A percentile compares a stretch with the other conserved stretches of the same genome.
phyloP scores from a whole-genome alignment of 2,888 invertebrate genomes.

The Eledona agricola region DNA sequence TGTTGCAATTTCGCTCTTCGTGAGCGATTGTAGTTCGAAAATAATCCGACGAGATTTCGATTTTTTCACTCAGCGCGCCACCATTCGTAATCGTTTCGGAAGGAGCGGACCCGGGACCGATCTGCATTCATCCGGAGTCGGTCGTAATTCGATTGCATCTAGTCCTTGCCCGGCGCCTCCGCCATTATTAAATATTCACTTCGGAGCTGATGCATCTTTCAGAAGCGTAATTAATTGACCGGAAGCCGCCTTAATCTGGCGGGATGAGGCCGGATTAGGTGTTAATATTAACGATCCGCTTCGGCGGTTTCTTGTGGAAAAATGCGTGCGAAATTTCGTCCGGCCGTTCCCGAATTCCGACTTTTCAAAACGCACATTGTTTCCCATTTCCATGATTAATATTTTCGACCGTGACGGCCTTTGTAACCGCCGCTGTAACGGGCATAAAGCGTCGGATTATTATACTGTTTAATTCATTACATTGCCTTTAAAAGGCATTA shows the following conservation, averaged over 20 bases:
- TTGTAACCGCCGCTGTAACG: constrained; percentile 48
- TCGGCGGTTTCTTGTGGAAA: constrained; percentile 7
- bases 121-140: constrained; percentile 46
- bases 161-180: constrained; percentile 25
- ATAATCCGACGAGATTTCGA: constrained; percentile 21
- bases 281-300: constrained; percentile 32
- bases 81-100: constrained; percentile 48
- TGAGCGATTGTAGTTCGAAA: constrained; percentile 23
- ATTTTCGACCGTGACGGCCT: constrained; percentile 52
- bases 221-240: constrained; percentile 34
- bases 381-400: constrained; percentile 52
- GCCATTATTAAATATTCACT: constrained; percentile 30
- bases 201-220: constrained; percentile 26
- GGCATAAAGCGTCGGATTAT: constrained; percentile 51
- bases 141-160: constrained; percentile 49
- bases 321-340: constrained; percentile 16
- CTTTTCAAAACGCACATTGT: constrained; percentile 47
- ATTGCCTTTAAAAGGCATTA: constrained; percentile 50
- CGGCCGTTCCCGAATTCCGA: constrained; percentile 22
- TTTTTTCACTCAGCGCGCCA: constrained; percentile 20
- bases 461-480: constrained; percentile 51
- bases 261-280: constrained; percentile 25
- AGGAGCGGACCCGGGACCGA: constrained; percentile 38
- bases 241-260: constrained; percentile 30
- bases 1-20: constrained; percentile 17